phyloP scores from a whole-genome alignment of 2,797 vertebrate genomes.

The Amblyopsis hoosieri region DNA sequence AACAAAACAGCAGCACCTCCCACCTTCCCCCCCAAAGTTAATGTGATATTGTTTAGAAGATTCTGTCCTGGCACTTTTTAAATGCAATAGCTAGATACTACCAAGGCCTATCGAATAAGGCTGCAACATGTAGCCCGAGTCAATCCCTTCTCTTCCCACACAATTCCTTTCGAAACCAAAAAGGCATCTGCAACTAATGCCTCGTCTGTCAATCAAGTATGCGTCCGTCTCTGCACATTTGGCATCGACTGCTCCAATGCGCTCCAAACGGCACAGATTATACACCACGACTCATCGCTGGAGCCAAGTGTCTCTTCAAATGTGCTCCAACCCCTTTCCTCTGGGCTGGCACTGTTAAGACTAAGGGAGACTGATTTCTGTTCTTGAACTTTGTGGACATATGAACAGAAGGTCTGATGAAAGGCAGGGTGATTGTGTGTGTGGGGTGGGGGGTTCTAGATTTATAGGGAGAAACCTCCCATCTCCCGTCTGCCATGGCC shows the following conservation, averaged over 20 bases:
- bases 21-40: constrained; percentile 41
- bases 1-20: constrained; percentile 30
- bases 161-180: constrained; percentile 45
- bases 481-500: background rate
- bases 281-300: constrained; percentile 15
- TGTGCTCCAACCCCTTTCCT: constrained; percentile 16
- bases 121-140: constrained; percentile 70
- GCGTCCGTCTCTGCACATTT: constrained; percentile 16
- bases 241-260: constrained; percentile 31
- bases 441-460: background rate
- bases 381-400: constrained; percentile 34
- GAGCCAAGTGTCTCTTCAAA: constrained; percentile 13
- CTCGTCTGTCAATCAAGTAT: constrained; percentile 29
- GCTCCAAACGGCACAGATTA: constrained; percentile 15
- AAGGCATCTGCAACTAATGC: constrained; percentile 56
- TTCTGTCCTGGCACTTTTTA: constrained; percentile 75
- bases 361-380: constrained; percentile 15
- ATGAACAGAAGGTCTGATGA: constrained; percentile 37
- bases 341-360: constrained; percentile 26
- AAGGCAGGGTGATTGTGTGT: background rate
- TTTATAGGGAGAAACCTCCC: background rate
- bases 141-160: constrained; percentile 44
- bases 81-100: constrained; percentile 70
- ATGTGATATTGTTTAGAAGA: constrained; percentile 62
- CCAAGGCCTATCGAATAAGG: constrained; percentile 67